Evolutionary conservation across 92 coral and sea anemone genomes (phyloP).

Genomic region (Palythoa grandis): DNA sequence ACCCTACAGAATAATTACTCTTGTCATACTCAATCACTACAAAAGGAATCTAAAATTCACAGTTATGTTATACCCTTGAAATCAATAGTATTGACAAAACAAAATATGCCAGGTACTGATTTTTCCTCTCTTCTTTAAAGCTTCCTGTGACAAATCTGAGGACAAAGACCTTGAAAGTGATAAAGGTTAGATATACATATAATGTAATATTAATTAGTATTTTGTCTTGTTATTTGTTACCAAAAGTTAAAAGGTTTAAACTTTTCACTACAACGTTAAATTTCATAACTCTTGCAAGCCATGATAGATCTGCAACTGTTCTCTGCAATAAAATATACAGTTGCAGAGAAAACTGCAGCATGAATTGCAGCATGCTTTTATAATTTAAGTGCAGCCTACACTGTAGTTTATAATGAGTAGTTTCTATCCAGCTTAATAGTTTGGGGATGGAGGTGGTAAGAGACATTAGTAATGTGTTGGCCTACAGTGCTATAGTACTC

Average conservation of each 20-base stretch:
- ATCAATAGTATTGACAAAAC: not conserved
- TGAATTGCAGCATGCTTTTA: not conserved
- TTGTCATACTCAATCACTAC: not conserved
- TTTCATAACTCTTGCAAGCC: not conserved
- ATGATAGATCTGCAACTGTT: not conserved
- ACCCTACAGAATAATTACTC: not conserved
- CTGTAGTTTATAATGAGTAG: constrained; percentile 2
- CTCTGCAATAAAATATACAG: not conserved
- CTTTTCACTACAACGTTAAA: not conserved
- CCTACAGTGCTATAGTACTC: not conserved
- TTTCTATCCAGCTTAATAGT: not conserved
- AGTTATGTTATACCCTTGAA: not conserved
- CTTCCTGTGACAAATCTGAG: not conserved
- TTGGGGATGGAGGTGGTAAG: not conserved
- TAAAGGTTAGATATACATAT: not conserved
- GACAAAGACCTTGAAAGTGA: not conserved
- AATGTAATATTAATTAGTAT: too few species aligned
- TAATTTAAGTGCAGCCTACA: not conserved
- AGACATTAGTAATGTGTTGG: not conserved
- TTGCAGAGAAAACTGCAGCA: not conserved
- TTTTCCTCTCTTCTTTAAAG: too few species aligned
- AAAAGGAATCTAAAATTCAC: not conserved
- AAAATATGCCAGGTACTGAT: too few species aligned
- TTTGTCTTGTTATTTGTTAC: not conserved
- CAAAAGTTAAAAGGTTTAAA: not conserved